Evolutionary conservation across 2,113 vertebrate genomes (phyloP), one percentile per base, ranked within the genome.

Genomic region (Ursus arctos): DNA sequence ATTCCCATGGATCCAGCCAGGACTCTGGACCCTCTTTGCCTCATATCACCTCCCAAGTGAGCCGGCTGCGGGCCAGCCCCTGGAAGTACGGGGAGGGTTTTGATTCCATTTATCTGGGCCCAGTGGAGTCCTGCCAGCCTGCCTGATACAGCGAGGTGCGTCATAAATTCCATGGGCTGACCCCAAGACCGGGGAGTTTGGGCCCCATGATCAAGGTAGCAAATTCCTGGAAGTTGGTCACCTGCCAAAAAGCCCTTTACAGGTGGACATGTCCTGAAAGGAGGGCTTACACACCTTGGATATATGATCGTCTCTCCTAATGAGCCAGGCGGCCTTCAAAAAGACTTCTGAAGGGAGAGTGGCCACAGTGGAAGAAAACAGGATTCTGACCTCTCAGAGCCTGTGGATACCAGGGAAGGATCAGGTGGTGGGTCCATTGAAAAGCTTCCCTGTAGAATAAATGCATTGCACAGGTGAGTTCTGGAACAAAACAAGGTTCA

Each of bases 381-480:
- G 96, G 59, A 84, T 65, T 14, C 59, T 95, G 94, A 47, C 93
- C 96, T 83, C 83, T 65, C 76, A 24, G 87, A 88, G 88, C 87
- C 86, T 94, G 1, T 82, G 51, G 88, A 71, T 84, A 71, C 71
- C 26, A 19, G 92, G 21, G 89, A 91, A 47, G 81, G 95, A 72
- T 85, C 87, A 36, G 89, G 97, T 98, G 97, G 98, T 63, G 63
- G 71, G 92, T 94, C 95, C 95, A 97, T 94, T 18, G 49, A 47
- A 77, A 79, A 87, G 76, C 96, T 93, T 96, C 88, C 65, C 51
- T 82, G 91, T 3, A 72, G 93, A 53, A 94, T 89, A 97, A 97
- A 97, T 28, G 85, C 22, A n/a, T 61, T 95, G 92, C 91, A 28
- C 79, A 15, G 0, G 96, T 88, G 85, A 93, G 88, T 19, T 13